Base-by-base conservation (phyloP, 53 echinoderm and acorn worm genomes). In the Pentamera pediparva region DNA sequence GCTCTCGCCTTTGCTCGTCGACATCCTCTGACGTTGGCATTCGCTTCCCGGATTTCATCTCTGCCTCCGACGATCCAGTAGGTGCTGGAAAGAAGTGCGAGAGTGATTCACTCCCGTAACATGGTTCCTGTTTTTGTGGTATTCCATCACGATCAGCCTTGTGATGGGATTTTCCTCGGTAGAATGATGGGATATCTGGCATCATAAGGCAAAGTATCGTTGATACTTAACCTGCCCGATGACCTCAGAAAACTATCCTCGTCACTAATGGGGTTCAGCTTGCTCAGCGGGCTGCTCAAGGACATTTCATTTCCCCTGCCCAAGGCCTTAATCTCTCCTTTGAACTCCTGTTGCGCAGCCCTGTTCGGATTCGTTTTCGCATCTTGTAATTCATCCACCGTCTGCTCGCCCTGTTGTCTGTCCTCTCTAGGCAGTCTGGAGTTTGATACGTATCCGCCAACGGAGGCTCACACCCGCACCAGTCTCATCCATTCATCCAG, bases 181-280 rank as follows among this genome's bases (percentile, higher is more conserved):
- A 74, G 37, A 3, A 74, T 74, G 56, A 74, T 56, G 6, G 74
- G 74, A 15, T 52, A 35, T 34, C 74, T 33, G 1, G 56, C 38
- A 9, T 74, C 32, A 74, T 56, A 74, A 2, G 74, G 56, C 4
- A 74, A 21, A 32, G 74, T n/a, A 32, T 74, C 37, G 25, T 74
- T 74, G 0, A 56, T 19, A 35, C 26, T 61, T n/a, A 61, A 34
- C 13, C 61, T 61, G 6, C 61, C 61, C 2, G 61, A 61, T 5
- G 61, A 61, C 33, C 61, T 32, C 33, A 61, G 0, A 21, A 74
- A 22, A 24, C 56, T 20, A 25, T 74, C 74, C 12, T 56, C 74
- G 26, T 74, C 74, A 1, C 53, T 1, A 18, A 35, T 6, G 6
- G 74, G 74, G 7, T 61, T 61, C 61, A 4, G 6, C 7, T 30